Evolutionary conservation across 2,113 vertebrate genomes (phyloP), one percentile per base, ranked within the genome.

Genomic region (Coryphaenoides rupestris): DNA sequence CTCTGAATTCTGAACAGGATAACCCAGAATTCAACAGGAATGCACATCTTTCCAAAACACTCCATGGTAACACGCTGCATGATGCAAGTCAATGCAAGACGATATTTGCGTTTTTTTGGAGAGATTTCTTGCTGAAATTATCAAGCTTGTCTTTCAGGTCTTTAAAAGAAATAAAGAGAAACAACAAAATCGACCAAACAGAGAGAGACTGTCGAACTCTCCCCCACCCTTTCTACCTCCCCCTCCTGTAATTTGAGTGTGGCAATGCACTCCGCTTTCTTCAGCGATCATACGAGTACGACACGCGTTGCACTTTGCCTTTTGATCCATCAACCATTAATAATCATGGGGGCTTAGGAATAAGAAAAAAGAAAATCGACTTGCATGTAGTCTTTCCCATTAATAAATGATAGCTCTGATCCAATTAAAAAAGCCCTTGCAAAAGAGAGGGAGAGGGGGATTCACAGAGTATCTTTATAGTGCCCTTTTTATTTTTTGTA

Each of bases 321-420:
- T 50, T 84, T 88, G 85, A 88, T 88, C 80, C 75, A 77, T 74
- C 70, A 75, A 65, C 66, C 69, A 88, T 89, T 86, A 89, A 89
- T 85, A 87, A 84, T 85, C 77, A 89, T 80, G 65, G 70, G n/a
- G 61, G 72, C 66, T 62, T 69, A 4, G 28, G 28, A 33, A 10
- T 33, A 33, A 33, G 62, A 71, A 79, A 40, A 57, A 26, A 26
- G 80, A 2, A 33, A 33, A 40, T 40, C 33, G 33, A 40, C 80
- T 76, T 81, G 81, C 78, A 83, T 83, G 83, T 82, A 79, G 75
- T 75, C 72, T 69, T 73, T 14, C 28, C 56, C 78, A 87, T 89
- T 88, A 89, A 89, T 89, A 91, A 90, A 86, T 83, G 68, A 91
- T 91, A 79, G 64, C 76, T 70, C 71, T 79, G 77, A 88, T 87